Evolutionary conservation across 2,888 invertebrate genomes (phyloP).

Genomic region (Baronia brevicornis): DNA sequence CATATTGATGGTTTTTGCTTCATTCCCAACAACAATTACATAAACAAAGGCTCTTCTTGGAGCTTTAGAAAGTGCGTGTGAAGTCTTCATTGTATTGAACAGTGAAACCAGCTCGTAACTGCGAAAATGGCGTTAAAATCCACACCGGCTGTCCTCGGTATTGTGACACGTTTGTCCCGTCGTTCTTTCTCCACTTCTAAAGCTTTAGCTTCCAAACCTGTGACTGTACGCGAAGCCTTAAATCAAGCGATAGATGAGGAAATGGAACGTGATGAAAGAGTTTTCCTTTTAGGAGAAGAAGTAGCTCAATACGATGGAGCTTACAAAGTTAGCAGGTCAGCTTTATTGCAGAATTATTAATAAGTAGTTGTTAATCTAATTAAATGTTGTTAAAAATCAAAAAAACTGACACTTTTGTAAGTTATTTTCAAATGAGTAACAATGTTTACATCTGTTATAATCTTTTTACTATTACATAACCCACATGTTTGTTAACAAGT

Average conservation of each 20-base stretch:
- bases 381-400: too few relatives aligned
- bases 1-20: constrained; percentile 39
- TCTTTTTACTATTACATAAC: constrained; percentile 46
- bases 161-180: constrained; percentile 45
- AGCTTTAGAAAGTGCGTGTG: constrained; percentile 26
- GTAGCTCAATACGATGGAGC: constrained; percentile 99
- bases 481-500: constrained; percentile 42
- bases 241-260: constrained; percentile 98
- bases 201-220: constrained; percentile 72
- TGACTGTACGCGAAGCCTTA: constrained; percentile 97
- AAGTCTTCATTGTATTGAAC: constrained; percentile 30
- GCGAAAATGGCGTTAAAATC: constrained; percentile 69
- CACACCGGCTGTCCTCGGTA: constrained; percentile 51
- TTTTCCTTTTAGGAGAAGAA: constrained; percentile 96
- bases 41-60: constrained; percentile 25
- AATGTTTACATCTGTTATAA: background rate
- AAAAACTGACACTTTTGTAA: background rate
- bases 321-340: constrained; percentile 88
- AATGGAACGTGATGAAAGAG: constrained; percentile 92
- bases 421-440: constrained; percentile 9
- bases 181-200: constrained; percentile 61
- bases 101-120: constrained; percentile 23
- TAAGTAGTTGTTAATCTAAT: background rate
- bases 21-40: constrained; percentile 39
- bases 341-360: constrained; percentile 9